Percentiles rank a stretch among this genome's conserved stretches.
phyloP scores from a whole-genome alignment of 2,888 invertebrate genomes.

The Spilarctia lutea region DNA sequence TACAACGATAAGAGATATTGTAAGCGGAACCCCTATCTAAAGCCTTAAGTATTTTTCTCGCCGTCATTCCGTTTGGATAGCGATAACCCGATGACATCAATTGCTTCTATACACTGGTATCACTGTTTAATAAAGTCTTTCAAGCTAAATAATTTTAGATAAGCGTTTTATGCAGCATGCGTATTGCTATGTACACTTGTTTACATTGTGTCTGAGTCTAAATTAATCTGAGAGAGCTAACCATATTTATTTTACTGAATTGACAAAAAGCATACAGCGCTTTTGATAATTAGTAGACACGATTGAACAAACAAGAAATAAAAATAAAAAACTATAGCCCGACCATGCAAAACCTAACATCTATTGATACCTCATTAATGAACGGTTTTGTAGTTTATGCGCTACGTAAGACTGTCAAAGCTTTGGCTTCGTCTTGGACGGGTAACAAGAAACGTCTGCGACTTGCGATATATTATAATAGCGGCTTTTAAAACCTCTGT shows the following conservation, averaged over 20 bases:
- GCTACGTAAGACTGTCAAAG: no score
- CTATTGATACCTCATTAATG: no score
- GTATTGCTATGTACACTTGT: neutral
- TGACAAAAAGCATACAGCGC: neutral
- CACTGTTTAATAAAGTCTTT: slow-evolving; percentile 4
- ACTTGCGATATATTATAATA: no score
- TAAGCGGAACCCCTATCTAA: slow-evolving; percentile 11
- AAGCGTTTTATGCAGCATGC: neutral
- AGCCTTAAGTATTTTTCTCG: slow-evolving; percentile 38
- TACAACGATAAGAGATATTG: slow-evolving; percentile 8
- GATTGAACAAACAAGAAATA: no score
- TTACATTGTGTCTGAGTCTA: neutral
- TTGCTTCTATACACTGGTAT: slow-evolving; percentile 47
- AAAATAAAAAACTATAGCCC: no score
- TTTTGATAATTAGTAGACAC: no score
- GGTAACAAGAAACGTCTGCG: no score
- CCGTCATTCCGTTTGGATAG: slow-evolving; percentile 36
- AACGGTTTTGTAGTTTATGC: no score
- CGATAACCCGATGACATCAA: slow-evolving; percentile 56
- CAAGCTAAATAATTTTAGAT: slow-evolving; percentile 4
- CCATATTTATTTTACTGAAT: neutral
- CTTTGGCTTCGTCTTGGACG: no score
- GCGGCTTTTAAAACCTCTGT: no score
- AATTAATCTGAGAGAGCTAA: no score
- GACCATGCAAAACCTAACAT: no score